Percentiles rank a stretch among this genome's conserved stretches.
Evolutionary conservation across 2,888 invertebrate species (phyloP).

Genomic region (Dromius quadrimaculatus): DNA sequence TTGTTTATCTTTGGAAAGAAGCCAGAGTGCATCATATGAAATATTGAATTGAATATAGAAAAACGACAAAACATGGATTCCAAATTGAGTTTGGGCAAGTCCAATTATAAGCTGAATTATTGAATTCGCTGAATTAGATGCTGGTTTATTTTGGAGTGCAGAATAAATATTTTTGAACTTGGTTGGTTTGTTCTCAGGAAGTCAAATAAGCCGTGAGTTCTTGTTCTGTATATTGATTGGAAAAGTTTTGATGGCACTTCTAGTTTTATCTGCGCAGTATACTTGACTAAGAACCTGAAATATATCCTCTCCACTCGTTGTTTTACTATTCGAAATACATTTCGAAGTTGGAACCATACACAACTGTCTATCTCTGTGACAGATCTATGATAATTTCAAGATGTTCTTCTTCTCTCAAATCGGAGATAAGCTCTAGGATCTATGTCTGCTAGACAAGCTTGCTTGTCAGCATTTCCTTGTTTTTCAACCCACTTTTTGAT

Average conservation of each 20-base stretch:
- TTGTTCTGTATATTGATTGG: conserved; percentile 47
- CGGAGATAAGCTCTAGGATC: conserved; percentile 25
- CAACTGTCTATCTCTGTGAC: conserved; percentile 37
- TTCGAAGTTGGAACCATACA: conserved; percentile 27
- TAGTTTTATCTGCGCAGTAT: conserved; percentile 45
- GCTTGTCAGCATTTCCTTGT: neutral
- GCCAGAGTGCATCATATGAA: conserved; percentile 25
- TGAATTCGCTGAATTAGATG: conserved; percentile 25
- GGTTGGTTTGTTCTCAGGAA: conserved; percentile 37
- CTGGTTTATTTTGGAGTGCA: conserved; percentile 17
- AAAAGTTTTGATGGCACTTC: conserved; percentile 46
- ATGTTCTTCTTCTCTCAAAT: conserved; percentile 17
- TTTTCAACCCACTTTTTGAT: too few relatives aligned
- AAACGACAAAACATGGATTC: neutral
- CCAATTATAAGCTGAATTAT: conserved; percentile 17
- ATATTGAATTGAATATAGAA: conserved; percentile 15
- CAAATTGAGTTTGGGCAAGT: conserved; percentile 14
- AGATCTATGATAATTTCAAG: conserved; percentile 42
- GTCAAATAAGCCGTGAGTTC: conserved; percentile 41
- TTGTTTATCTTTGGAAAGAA: conserved; percentile 18
- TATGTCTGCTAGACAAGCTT: conserved; percentile 16
- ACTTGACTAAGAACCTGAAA: conserved; percentile 43
- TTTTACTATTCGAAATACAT: conserved; percentile 34
- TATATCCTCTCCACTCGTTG: conserved; percentile 44
- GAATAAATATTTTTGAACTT: conserved; percentile 39